Base-by-base conservation (phyloP, 1,140 invertebrate species). In the Plectrocnemia conspersa region DNA sequence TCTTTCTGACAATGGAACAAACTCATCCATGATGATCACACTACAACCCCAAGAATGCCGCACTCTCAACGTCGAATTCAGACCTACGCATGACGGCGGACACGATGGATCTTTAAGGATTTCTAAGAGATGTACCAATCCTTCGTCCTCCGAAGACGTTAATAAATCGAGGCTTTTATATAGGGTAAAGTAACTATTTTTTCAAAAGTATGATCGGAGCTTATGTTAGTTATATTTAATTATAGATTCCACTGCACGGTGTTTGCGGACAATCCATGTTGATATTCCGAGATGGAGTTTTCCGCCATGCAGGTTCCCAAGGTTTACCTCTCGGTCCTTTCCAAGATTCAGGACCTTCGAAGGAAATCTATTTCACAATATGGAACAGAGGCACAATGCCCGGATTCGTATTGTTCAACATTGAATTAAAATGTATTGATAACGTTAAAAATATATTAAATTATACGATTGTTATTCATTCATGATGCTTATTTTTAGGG, bases 11-110 rank as follows among this genome's bases (percentile, higher is more conserved):
- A 46, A 42, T 9, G 52, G 46, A 9, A 2, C 33, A 2, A 47
- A 44, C 3, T 27, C 32, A 6, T 41, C 55, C 7, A 15, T 55
- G 25, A 35, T 54, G 33, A 52, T 61, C 41, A 49, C 59, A 13
- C 47, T 61, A n/a, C 59, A 61, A 38, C 59, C 59, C 7, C 55
- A 54, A 33, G 59, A 61, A 35, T 61, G 59, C 33, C 59, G 54
- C 2, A 19, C 45, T 7, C n/a, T 61, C 1, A 21, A 46, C 6
- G 32, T 61, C 15, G 55, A 55, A 32, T 61, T 61, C 40, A 16
- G 52, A 21, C 44, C 59, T 21, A 9, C 21, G 18, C 27, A 32
- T 7, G 11, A 41, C 21, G 55, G 59, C 7, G 55, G 54, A 10
- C 55, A 57, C 16, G 11, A 25, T 13, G 59, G 59, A 22, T 16